Percentiles rank a stretch among this genome's conserved stretches.
Conservation (phyloP, 2,888 invertebrate genomes). For the Cryptophagus acutangulus region DNA sequence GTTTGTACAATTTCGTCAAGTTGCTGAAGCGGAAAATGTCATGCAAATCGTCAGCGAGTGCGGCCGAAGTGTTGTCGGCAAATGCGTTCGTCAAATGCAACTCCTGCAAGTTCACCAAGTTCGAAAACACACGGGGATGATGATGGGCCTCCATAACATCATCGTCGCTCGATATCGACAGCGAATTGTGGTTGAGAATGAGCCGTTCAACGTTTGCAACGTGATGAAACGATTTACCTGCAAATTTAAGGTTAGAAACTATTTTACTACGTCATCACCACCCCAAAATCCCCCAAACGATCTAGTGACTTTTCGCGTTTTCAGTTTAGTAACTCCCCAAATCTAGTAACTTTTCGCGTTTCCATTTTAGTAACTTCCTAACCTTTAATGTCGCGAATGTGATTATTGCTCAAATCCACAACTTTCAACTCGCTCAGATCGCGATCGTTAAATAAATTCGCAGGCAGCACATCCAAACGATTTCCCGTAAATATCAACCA, state of each 20-base stretch:
- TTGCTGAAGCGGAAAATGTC: conserved; percentile 67
- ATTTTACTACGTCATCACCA: too few relatives aligned
- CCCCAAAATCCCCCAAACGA: too few relatives aligned
- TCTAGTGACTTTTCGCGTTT: too few relatives aligned
- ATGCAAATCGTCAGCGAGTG: conserved; percentile 62
- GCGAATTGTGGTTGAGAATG: conserved; percentile 66
- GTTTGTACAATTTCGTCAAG: conserved; percentile 59
- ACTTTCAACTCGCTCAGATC: conserved; percentile 55
- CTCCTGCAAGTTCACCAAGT: conserved; percentile 63
- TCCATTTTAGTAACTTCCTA: too few relatives aligned
- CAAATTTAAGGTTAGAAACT: too few relatives aligned
- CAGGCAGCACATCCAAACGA: conserved; percentile 57
- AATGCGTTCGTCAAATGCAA: conserved; percentile 71
- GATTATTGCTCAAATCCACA: conserved; percentile 71
- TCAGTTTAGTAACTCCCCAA: too few relatives aligned
- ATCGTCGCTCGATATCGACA: conserved; percentile 56
- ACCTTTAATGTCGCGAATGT: conserved; percentile 65
- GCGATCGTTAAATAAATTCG: conserved; percentile 66
- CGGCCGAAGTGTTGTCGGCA: conserved; percentile 58
- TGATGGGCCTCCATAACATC: conserved; percentile 57
- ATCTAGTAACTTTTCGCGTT: too few relatives aligned
- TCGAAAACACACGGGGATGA: conserved; percentile 66
- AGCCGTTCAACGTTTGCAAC: conserved; percentile 64
- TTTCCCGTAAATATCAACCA: conserved; percentile 71
- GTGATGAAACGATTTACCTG: conserved; percentile 70